Percentiles rank a stretch among this genome's conserved stretches.
Conservation (phyloP, 2,113 vertebrate species). For the Caretta caretta region DNA sequence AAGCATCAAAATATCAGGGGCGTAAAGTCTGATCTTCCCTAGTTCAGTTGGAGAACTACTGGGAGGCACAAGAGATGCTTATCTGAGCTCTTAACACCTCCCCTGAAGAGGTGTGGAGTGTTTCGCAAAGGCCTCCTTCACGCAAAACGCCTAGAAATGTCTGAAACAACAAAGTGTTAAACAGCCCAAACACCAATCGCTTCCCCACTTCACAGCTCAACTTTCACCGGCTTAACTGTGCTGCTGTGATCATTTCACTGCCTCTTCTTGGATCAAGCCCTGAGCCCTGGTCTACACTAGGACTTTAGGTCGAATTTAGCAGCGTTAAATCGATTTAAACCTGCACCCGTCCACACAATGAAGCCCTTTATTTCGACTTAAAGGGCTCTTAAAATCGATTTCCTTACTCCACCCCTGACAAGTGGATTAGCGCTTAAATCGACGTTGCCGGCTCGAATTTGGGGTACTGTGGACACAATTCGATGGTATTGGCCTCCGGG, state of each 20-base stretch:
- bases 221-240: background rate
- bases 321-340: no score
- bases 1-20: background rate
- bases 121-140: background rate
- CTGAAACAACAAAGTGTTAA: background rate
- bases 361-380: no score
- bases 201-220: background rate
- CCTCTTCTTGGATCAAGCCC: background rate
- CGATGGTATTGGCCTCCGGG: no score
- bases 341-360: no score
- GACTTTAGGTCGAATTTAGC: no score
- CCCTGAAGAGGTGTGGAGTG: accelerated
- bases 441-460: no score
- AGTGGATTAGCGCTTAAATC: no score
- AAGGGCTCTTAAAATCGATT: no score
- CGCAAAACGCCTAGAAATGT: background rate
- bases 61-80: accelerated
- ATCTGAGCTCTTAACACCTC: background rate
- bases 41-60: accelerated
- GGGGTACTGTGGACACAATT: no score
- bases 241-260: background rate
- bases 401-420: no score
- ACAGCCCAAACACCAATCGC: background rate
- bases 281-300: no score
- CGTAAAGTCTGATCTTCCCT: background rate